Percentiles rank a stretch among this genome's conserved stretches.
These are phyloP conservation scores for Neosalanx taihuensis DNA, from an alignment of 2,797 vertebrate species.

Conservation along the genomic window DNA sequence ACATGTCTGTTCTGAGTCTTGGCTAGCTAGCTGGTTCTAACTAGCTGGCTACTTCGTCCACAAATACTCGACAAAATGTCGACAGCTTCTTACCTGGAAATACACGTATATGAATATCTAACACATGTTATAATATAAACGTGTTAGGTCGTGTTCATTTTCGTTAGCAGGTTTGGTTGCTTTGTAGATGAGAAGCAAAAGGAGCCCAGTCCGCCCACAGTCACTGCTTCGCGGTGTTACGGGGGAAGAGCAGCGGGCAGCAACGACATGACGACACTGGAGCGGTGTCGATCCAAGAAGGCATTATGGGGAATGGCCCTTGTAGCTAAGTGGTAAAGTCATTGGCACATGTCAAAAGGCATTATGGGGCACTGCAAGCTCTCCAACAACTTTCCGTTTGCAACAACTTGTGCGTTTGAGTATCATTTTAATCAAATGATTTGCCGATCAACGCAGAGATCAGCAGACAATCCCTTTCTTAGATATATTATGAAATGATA, in stretches of 20 bases:
- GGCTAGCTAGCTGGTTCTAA: not conserved
- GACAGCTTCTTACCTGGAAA: constrained; percentile 54
- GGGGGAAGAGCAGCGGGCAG: constrained; percentile 13
- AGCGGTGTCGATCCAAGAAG: constrained; percentile 53
- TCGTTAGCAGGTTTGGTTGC: not conserved
- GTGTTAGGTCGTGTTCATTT: too few relatives aligned
- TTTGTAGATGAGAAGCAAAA: constrained; percentile 8
- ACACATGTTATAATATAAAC: constrained; percentile 42
- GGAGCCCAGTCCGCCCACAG: constrained; percentile 44
- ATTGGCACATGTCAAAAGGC: too few relatives aligned
- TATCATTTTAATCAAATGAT: too few relatives aligned
- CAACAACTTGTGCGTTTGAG: too few relatives aligned
- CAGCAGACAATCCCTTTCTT: too few relatives aligned
- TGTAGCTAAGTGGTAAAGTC: too few relatives aligned
- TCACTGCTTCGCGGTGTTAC: not conserved
- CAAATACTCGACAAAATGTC: not conserved
- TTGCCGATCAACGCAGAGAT: too few relatives aligned
- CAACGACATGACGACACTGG: constrained; percentile 62
- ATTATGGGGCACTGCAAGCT: constrained; percentile 66
- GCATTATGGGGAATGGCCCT: constrained; percentile 79
- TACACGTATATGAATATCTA: constrained; percentile 32
- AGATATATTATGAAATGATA: too few relatives aligned
- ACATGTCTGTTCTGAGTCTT: not conserved
- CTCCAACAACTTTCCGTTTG: constrained; percentile 34
- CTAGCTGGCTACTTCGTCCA: not conserved